Percentiles rank a stretch among this genome's conserved stretches.
phyloP scores from a whole-genome alignment of 2,113 vertebrate species.

The Xerus inauris region DNA sequence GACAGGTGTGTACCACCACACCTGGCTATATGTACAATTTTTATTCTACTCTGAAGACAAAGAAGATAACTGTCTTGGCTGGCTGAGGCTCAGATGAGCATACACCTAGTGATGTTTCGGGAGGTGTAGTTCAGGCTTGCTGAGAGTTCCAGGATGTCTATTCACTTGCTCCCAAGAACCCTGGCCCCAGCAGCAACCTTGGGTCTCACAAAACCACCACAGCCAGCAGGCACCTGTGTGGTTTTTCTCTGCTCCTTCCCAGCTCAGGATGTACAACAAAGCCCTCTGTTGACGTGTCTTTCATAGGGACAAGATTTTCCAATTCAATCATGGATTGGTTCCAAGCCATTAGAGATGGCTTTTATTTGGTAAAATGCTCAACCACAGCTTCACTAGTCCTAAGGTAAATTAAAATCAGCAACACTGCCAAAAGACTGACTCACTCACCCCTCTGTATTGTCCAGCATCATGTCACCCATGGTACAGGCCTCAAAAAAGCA shows the following conservation, averaged over 20 bases:
- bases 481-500: background rate
- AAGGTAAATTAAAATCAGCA: background rate
- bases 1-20: no score
- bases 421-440: no score
- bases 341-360: background rate
- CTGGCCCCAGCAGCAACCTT: background rate
- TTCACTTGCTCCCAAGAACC: background rate
- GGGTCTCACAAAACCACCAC: background rate
- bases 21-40: no score
- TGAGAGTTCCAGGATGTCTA: no score
- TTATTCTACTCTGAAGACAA: background rate
- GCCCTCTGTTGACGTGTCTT: background rate
- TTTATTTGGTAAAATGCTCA: background rate
- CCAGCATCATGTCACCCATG: background rate
- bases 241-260: background rate
- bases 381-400: background rate
- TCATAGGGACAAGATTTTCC: background rate
- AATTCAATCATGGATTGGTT: background rate
- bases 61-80: background rate
- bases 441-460: background rate
- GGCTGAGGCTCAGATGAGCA: background rate
- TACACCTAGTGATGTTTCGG: no score
- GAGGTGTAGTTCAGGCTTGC: background rate
- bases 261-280: background rate
- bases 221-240: background rate